Conservation (phyloP, 2,113 vertebrate genomes). For the Pterocles orientalis region DNA sequence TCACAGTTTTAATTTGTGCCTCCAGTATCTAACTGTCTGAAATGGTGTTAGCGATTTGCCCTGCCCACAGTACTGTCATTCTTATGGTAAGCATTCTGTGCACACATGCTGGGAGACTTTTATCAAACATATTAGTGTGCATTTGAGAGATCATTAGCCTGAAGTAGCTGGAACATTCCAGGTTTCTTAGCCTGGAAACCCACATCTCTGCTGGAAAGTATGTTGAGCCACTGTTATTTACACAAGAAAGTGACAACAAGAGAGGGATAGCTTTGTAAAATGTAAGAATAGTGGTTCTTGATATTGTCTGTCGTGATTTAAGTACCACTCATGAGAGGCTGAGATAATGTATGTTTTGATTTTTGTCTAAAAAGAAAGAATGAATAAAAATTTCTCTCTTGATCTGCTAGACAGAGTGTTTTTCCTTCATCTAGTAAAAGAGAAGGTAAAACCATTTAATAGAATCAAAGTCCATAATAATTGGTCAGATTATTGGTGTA, state of each 20-base stretch:
- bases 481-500: background rate
- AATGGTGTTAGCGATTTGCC: conserved; percentile 70
- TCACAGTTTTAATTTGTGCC: conserved; percentile 71
- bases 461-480: background rate
- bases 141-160: conserved; percentile 82
- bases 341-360: background rate
- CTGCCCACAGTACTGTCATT: conserved; percentile 74
- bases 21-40: conserved; percentile 69
- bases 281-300: background rate
- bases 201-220: conserved; percentile 44
- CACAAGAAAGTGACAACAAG: conserved; percentile 20
- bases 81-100: conserved; percentile 83
- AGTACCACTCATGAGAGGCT: background rate
- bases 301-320: background rate
- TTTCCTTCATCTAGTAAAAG: background rate
- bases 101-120: conserved; percentile 75
- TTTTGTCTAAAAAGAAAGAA: background rate
- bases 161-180: conserved; percentile 73
- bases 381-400: background rate
- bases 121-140: conserved; percentile 78
- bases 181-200: conserved; percentile 45
- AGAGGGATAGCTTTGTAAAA: background rate
- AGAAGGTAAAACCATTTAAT: background rate
- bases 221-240: conserved; percentile 28
- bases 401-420: background rate